Evolutionary conservation across 2,797 vertebrate species (phyloP), one percentile per base, ranked within the genome.

Genomic region (Tiaroga cobitis): DNA sequence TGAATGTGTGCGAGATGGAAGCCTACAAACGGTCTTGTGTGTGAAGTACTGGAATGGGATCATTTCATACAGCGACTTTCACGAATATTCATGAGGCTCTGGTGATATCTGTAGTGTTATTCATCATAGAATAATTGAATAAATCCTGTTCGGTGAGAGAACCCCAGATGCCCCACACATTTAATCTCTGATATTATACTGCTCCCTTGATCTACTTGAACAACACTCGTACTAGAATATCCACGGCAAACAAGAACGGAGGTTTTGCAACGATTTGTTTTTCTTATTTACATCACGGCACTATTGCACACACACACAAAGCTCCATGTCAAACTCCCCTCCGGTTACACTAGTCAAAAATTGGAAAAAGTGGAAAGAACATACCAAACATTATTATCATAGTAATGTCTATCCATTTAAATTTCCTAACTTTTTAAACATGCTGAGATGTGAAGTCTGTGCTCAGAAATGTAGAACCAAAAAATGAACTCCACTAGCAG

Each of bases 101-200:
- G 80, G 88, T 83, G 88, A 91, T 90, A 90, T 90, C 82, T 89
- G 75, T 88, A 87, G 87, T 87, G 88, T 90, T 83, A 90, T 89
- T 89, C 85, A 82, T 89, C 85, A 84, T 59, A 69, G 82, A 87
- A 87, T 90, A 87, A 89, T 83, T 91, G 84, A 83, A 86, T 87
- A 80, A 76, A 82, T 85, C 85, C 81, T 83, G 49, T 81, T 85
- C 70, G 34, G 51, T 61, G 85, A 84, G 80, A 88, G 79, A 86
- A 87, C 39, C 81, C 46, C 8, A 75, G 83, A 85, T 56, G 85
- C 85, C 85, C 84, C 72, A 46, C 68, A 63, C 29, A 75, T 82
- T 82, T 69, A 77, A 81, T 80, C 78, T 80, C 81, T 81, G 70
- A 87, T 77, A 82, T 70, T 82, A 85, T 74, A 65, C 46, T 49